These are phyloP conservation scores for Tetranychus cinnabarinus DNA, from an alignment of 1,140 invertebrate genomes.

Conservation along the genomic window DNA sequence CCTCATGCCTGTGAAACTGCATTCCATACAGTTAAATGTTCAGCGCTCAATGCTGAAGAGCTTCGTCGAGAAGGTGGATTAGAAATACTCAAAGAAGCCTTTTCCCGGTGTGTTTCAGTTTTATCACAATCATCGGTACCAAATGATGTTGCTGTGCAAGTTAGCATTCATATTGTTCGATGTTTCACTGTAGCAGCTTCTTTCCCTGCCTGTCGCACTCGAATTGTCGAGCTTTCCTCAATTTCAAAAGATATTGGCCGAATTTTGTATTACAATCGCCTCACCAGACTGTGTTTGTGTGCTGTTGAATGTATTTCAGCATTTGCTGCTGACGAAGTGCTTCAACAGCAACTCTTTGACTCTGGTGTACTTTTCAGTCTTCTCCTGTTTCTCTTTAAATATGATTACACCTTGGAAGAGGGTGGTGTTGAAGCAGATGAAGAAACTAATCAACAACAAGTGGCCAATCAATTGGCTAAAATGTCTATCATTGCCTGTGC, in stretches of 20 bases:
- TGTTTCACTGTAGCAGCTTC: constrained; percentile 86
- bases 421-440: constrained; percentile 66
- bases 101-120: constrained; percentile 70
- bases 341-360: constrained; percentile 73
- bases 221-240: constrained; percentile 53
- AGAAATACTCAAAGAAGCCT: constrained; percentile 62
- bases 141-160: constrained; percentile 61
- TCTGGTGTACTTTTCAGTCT: constrained; percentile 80
- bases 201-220: constrained; percentile 67
- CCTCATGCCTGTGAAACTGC: constrained; percentile 76
- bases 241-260: constrained; percentile 67
- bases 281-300: constrained; percentile 48
- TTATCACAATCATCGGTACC: constrained; percentile 49
- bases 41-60: constrained; percentile 91
- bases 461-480: constrained; percentile 74
- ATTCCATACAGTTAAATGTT: constrained; percentile 89
- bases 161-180: constrained; percentile 68
- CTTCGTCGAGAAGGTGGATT: constrained; percentile 74
- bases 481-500: constrained; percentile 57
- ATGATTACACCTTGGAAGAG: constrained; percentile 93
- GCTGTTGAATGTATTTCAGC: constrained; percentile 64
- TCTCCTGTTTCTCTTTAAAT: constrained; percentile 68
- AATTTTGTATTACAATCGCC: constrained; percentile 67
- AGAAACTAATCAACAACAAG: constrained; percentile 63
- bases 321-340: constrained; percentile 48